These are phyloP conservation scores for Lithophane socia DNA, from an alignment of 2,888 invertebrate species.

Conservation along the genomic window DNA sequence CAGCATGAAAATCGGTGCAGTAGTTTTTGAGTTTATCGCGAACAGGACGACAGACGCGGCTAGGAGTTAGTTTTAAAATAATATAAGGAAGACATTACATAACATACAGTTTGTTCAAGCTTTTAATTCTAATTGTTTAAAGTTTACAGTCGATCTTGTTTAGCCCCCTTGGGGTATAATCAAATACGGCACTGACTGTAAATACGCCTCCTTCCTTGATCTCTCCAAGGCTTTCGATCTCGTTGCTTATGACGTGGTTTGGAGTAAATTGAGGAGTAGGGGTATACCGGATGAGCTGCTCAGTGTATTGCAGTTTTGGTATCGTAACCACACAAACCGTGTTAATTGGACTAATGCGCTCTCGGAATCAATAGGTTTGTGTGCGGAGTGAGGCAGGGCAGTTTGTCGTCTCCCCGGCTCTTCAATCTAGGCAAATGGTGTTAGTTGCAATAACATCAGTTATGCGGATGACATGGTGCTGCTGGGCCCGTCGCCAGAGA, in stretches of 20 bases:
- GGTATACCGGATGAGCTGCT: not conserved
- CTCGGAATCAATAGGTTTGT: not conserved
- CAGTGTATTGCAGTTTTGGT: not conserved
- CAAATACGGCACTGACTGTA: not conserved
- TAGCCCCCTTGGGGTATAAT: not conserved
- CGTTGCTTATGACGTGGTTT: not conserved
- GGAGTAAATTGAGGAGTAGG: not conserved
- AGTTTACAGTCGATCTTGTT: not conserved
- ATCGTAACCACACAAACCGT: not conserved
- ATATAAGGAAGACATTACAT: not conserved
- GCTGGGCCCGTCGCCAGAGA: no score
- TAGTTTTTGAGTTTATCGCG: no score
- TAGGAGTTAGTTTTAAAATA: no score
- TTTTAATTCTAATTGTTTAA: not conserved
- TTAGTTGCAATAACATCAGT: not conserved
- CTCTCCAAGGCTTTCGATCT: not conserved
- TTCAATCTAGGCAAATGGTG: not conserved
- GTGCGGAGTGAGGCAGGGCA: not conserved
- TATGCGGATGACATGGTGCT: not conserved
- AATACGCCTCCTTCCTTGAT: constrained; percentile 1
- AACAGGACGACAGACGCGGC: no score
- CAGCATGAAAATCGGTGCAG: no score
- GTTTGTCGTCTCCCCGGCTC: not conserved
- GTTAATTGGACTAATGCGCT: not conserved
- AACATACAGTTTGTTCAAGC: not conserved